Evolutionary conservation across 37 sponge, comb jelly and placozoan genomes (phyloP).

Genomic region (Tethya wilhelma): DNA sequence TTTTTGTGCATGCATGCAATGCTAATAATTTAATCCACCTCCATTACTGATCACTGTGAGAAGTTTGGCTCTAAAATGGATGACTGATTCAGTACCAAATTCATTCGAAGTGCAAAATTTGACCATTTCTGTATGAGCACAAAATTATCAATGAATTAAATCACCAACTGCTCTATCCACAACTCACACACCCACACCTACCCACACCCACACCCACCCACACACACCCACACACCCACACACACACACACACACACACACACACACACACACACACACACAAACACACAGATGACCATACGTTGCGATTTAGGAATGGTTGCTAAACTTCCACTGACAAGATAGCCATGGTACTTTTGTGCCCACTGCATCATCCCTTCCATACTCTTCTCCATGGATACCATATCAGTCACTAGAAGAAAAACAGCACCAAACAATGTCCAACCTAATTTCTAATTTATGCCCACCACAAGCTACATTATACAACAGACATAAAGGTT

Average conservation of each 20-base stretch:
- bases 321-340: neutral
- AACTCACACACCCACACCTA: neutral
- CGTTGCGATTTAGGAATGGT: conserved; percentile 22
- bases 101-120: conserved; percentile 10
- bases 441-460: neutral
- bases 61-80: conserved; percentile 48
- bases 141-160: neutral
- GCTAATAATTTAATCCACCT: too few species aligned
- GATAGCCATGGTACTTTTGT: conserved; percentile 3
- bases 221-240: too few species aligned
- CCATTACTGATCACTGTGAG: conserved; percentile 3
- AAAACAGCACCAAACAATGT: neutral
- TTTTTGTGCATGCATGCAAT: too few species aligned
- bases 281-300: neutral
- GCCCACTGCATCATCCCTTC: conserved; percentile 27
- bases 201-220: too few species aligned
- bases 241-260: too few species aligned
- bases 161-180: neutral
- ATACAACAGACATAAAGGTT: neutral
- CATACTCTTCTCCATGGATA: conserved; percentile 19
- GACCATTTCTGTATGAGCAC: neutral
- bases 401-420: neutral
- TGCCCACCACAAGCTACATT: neutral
- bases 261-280: neutral
- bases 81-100: conserved; percentile 7